Conservation (phyloP, 2,888 invertebrate species). For the Oligia fasciuncula region DNA sequence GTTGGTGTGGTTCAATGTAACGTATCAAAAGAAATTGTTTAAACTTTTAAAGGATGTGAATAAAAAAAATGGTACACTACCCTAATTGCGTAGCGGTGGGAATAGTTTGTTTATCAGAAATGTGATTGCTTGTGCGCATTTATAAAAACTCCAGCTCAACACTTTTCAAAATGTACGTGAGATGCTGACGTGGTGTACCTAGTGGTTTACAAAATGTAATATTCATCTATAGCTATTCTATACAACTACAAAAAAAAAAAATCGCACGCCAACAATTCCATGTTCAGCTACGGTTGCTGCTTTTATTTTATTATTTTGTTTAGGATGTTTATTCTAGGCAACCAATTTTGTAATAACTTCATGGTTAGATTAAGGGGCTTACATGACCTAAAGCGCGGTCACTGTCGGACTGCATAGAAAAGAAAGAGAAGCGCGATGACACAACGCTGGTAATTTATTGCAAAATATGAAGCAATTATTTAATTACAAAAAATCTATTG, state of each 20-base stretch:
- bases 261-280: background rate
- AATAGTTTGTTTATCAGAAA: conserved; percentile 4
- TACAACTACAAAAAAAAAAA: conserved; percentile 8
- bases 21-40: background rate
- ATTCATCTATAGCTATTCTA: background rate
- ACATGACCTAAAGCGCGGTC: too few relatives aligned
- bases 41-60: conserved; percentile 7
- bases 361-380: background rate
- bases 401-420: too few relatives aligned
- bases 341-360: background rate
- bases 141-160: background rate
- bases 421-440: too few relatives aligned
- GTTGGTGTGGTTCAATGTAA: conserved; percentile 16
- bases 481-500: too few relatives aligned
- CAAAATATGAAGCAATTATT: too few relatives aligned
- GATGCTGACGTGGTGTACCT: background rate
- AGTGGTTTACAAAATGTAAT: background rate
- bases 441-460: too few relatives aligned
- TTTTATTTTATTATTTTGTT: background rate
- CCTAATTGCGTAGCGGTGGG: background rate
- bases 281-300: background rate
- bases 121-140: background rate
- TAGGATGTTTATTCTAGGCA: background rate
- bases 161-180: background rate
- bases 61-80: background rate